Evolutionary conservation across 2,113 vertebrate genomes (phyloP).

Genomic region (Aplodontia rufa): DNA sequence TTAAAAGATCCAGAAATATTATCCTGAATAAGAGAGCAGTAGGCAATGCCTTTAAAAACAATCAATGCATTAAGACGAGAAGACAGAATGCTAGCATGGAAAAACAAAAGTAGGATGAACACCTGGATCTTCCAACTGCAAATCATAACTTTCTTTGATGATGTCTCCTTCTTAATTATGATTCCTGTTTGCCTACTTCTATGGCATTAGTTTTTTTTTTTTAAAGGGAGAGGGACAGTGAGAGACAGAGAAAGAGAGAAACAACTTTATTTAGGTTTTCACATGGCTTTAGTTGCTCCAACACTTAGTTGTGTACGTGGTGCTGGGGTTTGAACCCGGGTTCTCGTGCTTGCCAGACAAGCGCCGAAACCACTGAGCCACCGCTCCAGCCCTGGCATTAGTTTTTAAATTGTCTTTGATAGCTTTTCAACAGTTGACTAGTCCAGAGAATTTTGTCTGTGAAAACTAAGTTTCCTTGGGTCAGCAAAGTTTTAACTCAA

Average conservation of each 20-base stretch:
- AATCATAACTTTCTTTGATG: background rate
- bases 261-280: no score
- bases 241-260: no score
- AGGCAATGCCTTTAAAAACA: background rate
- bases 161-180: background rate
- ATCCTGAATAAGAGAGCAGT: background rate
- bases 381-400: no score
- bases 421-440: background rate
- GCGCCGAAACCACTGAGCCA: no score
- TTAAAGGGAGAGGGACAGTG: no score
- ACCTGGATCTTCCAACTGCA: background rate
- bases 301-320: no score
- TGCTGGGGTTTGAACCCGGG: no score
- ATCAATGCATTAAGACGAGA: background rate
- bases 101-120: slow-evolving; percentile 1
- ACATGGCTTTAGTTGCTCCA: no score
- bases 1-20: background rate
- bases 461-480: background rate
- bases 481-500: background rate
- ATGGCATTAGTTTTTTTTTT: background rate
- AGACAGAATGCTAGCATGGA: background rate
- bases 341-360: no score
- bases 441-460: background rate
- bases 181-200: background rate
- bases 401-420: background rate